Base-by-base conservation (phyloP, 2,797 vertebrate species). In the Momotus momota region DNA sequence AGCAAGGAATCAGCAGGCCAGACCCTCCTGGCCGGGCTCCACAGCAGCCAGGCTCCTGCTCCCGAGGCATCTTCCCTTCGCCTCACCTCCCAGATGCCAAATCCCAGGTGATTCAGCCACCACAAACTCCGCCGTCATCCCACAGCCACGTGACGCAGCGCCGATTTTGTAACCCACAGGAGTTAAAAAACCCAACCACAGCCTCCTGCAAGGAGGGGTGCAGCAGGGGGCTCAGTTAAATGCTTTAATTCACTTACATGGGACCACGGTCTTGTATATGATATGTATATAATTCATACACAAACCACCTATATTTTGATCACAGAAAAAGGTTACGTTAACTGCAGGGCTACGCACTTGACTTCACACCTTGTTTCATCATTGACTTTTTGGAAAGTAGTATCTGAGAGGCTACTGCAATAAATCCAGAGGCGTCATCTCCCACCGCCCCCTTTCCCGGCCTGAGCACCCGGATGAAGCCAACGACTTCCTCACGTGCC, bases 271-370 rank as follows among this genome's bases (percentile, higher is more conserved):
- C 35, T 17, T 8, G 25, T 15, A 16, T 6, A 7, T 4, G 0
- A 35, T 0, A 8, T 0, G 16, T 13, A 7, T 2, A 2, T 1
- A 14, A 84, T 3, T 13, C 29, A 70, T 2, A 25, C 4, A 18
- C 29, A 57, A 19, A 3, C 45, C 16, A 12, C 20, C 33, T 14
- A 1, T 1, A 2, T 0, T 4, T 40, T 3, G 1, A 33, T 3
- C 27, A 38, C 1, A 25, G 40, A 17, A 7, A n/a, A 26, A 21
- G 22, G 38, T 3, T 6, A 1, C 2, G 0, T 0, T 29, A 40
- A 51, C 35, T n/a, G 31, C 38, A 2, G 9, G n/a, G 66, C 25
- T 35, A 1, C 0, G 26, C n/a, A 3, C 10, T 7, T 2, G 1
- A 5, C 10, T 58, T 54, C 3, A 15, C 1, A 7, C 26, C 60